Conservation (phyloP, 2,797 vertebrate species). For the Lagorchestes hirsutus region DNA sequence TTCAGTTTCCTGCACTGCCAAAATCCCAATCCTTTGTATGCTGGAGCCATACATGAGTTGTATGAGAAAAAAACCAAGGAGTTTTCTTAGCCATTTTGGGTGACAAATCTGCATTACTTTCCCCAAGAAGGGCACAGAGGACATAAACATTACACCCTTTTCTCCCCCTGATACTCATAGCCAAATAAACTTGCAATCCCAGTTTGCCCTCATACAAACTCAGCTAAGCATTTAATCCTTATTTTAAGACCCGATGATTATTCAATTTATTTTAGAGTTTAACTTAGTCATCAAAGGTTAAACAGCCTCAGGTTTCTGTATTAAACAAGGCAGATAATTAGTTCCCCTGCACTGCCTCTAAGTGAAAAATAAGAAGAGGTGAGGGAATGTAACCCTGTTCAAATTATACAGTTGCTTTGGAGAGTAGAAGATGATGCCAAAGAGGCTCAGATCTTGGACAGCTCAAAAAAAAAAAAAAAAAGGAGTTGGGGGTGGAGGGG, state of each 20-base stretch:
- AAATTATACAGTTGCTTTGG: not conserved
- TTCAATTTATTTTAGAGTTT: slow-evolving; percentile 70
- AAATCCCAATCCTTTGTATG: not conserved
- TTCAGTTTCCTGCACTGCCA: not conserved
- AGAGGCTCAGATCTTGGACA: rapidly evolving
- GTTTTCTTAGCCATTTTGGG: slow-evolving; percentile 10
- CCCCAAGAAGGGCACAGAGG: not conserved
- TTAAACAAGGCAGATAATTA: slow-evolving; percentile 77
- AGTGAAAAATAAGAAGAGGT: slow-evolving; percentile 17
- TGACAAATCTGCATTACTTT: not conserved
- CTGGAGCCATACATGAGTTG: not conserved
- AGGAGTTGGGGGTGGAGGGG: not conserved
- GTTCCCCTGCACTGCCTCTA: not conserved
- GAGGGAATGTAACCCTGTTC: slow-evolving; percentile 20
- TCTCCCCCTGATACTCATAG: not conserved
- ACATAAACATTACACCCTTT: not conserved
- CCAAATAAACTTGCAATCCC: not conserved
- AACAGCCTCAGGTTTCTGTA: slow-evolving; percentile 67
- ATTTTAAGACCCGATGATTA: slow-evolving; percentile 73
- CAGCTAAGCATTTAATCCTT: slow-evolving; percentile 35
- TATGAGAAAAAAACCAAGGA: slow-evolving; percentile 5
- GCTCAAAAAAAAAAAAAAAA: not conserved
- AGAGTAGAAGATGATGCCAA: rapidly evolving
- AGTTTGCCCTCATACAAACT: slow-evolving; percentile 28
- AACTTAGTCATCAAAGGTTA: slow-evolving; percentile 77